These are phyloP conservation scores for Armadillidium nasatum DNA, from an alignment of 1,140 invertebrate genomes.

Conservation along the genomic window DNA sequence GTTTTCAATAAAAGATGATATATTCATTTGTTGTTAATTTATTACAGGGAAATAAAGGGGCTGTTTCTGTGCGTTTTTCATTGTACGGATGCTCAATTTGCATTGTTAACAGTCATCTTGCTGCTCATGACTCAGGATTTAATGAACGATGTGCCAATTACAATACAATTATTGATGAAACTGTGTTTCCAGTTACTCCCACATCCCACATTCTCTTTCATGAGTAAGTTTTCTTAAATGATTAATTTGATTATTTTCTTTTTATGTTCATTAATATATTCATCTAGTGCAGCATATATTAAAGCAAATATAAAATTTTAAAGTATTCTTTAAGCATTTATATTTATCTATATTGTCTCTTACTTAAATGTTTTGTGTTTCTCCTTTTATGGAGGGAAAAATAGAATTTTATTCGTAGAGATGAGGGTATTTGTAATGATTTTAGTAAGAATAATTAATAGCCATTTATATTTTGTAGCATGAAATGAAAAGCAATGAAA, in stretches of 20 bases:
- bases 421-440: too few species aligned
- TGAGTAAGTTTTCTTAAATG: slow-evolving; percentile 62
- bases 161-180: slow-evolving; percentile 65
- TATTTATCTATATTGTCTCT: too few species aligned
- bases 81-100: slow-evolving; percentile 80
- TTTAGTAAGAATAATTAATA: too few species aligned
- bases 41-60: slow-evolving; percentile 89
- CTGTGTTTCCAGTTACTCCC: slow-evolving; percentile 64
- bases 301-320: too few species aligned
- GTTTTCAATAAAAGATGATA: background rate
- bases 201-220: slow-evolving; percentile 81
- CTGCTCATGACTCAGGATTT: slow-evolving; percentile 76
- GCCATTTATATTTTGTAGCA: too few species aligned
- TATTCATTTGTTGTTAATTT: slow-evolving; percentile 37
- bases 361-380: too few species aligned
- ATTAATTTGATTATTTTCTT: slow-evolving; percentile 21
- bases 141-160: slow-evolving; percentile 78
- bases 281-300: too few species aligned
- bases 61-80: slow-evolving; percentile 76
- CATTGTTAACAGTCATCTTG: slow-evolving; percentile 80
- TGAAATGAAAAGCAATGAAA: too few species aligned
- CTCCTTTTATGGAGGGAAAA: too few species aligned
- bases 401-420: too few species aligned
- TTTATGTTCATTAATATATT: background rate
- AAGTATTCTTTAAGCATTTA: too few species aligned